Conservation (phyloP, 2,888 invertebrate species). For the Philereme transversata region DNA sequence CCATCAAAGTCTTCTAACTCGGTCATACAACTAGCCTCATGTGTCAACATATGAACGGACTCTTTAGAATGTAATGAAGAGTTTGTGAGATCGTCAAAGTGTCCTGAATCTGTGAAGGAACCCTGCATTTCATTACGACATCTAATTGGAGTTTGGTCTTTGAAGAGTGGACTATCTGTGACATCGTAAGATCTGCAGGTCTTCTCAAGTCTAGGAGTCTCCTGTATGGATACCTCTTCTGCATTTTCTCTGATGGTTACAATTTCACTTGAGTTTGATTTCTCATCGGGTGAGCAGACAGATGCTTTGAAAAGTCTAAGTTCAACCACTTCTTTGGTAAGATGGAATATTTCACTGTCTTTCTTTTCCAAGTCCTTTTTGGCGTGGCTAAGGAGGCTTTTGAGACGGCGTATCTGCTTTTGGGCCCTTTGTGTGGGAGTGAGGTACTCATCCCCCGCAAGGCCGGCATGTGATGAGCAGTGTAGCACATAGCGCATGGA, state of each 20-base stretch:
- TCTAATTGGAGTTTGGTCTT: conserved; percentile 73
- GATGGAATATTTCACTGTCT: conserved; percentile 90
- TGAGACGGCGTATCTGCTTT: conserved; percentile 90
- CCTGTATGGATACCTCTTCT: conserved; percentile 65
- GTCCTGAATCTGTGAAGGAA: conserved; percentile 93
- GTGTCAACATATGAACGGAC: conserved; percentile 83
- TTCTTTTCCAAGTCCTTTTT: conserved; percentile 91
- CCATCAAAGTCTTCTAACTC: conserved; percentile 84
- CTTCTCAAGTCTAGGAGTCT: conserved; percentile 69
- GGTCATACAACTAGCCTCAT: conserved; percentile 82
- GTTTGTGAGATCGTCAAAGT: conserved; percentile 92
- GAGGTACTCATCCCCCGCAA: conserved; percentile 91
- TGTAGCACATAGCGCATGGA: conserved; percentile 92
- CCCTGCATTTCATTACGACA: conserved; percentile 87
- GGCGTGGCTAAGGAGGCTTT: conserved; percentile 88
- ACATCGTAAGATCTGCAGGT: conserved; percentile 72
- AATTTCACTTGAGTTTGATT: conserved; percentile 90
- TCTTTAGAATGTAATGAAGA: conserved; percentile 91
- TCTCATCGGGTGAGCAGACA: conserved; percentile 90
- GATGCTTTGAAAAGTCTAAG: conserved; percentile 91
- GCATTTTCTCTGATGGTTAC: conserved; percentile 89
- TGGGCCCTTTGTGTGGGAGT: conserved; percentile 95
- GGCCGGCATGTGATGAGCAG: conserved; percentile 91
- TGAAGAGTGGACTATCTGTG: conserved; percentile 76
- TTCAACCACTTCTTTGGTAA: conserved; percentile 92